Evolutionary conservation across 1,140 invertebrate genomes (phyloP).

Genomic region (Nasonia giraulti): DNA sequence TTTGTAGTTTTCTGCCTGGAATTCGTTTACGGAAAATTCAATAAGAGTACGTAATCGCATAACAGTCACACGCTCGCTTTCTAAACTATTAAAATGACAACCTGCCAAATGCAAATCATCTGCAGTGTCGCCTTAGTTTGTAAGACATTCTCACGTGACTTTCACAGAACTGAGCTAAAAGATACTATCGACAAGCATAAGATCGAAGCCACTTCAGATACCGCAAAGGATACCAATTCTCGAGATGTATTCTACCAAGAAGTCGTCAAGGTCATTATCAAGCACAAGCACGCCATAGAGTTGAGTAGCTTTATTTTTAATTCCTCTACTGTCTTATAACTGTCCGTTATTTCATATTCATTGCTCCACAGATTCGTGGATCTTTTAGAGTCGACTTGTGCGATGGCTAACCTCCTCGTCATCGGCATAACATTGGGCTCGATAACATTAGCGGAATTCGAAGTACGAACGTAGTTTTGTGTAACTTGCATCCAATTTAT

Average conservation of each 20-base stretch:
- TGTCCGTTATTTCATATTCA: not conserved
- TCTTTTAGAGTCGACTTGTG: not conserved
- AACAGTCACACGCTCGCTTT: no score
- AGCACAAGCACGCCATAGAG: slow-evolving; percentile 4
- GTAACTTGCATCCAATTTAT: not conserved
- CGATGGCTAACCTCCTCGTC: not conserved
- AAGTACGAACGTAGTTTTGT: not conserved
- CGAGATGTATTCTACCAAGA: not conserved
- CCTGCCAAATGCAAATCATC: no score
- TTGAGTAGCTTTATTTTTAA: not conserved
- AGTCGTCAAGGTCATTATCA: not conserved
- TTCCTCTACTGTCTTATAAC: not conserved
- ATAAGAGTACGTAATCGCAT: no score
- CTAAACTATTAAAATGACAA: no score
- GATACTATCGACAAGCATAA: not conserved
- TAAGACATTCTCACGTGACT: no score
- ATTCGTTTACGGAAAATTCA: no score
- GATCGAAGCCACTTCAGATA: not conserved
- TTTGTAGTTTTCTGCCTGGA: no score
- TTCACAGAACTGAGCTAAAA: not conserved
- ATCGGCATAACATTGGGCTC: not conserved
- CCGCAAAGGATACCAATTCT: not conserved
- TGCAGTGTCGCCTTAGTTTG: no score
- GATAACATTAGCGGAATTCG: not conserved
- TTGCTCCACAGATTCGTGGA: not conserved